phyloP scores from a whole-genome alignment of 2,797 vertebrate genomes.

The Sebastes kiyomatsui region DNA sequence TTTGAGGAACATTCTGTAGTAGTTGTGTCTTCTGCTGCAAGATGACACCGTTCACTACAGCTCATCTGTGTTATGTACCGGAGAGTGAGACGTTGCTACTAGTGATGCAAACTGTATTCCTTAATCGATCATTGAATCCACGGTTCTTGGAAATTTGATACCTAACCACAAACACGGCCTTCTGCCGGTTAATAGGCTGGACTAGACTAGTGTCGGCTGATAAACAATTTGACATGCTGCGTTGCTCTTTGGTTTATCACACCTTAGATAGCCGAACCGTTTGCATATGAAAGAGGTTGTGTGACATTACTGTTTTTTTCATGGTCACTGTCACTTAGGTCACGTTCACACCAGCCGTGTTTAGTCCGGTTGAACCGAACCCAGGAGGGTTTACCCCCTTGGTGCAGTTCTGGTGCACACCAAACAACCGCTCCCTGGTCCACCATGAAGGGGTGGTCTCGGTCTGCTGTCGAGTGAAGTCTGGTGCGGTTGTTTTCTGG shows the following conservation, averaged over 20 bases:
- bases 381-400: too few relatives aligned
- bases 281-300: background rate
- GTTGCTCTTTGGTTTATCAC: conserved; percentile 1
- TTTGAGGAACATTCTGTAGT: background rate
- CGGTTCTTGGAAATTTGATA: background rate
- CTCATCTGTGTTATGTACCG: too few relatives aligned
- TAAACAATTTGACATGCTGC: background rate
- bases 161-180: background rate
- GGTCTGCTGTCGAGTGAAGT: too few relatives aligned
- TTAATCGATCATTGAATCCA: background rate
- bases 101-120: too few relatives aligned
- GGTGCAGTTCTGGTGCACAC: too few relatives aligned
- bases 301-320: background rate
- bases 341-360: too few relatives aligned
- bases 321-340: too few relatives aligned
- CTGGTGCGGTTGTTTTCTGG: too few relatives aligned
- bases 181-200: background rate
- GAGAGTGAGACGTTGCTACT: too few relatives aligned
- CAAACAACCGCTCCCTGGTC: too few relatives aligned
- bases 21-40: background rate
- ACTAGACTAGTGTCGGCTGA: background rate
- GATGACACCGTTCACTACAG: background rate
- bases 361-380: too few relatives aligned
- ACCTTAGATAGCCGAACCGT: background rate
- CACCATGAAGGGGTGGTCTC: accelerated